phyloP scores from a whole-genome alignment of 2,888 invertebrate genomes.

The Seladonia tumulorum region DNA sequence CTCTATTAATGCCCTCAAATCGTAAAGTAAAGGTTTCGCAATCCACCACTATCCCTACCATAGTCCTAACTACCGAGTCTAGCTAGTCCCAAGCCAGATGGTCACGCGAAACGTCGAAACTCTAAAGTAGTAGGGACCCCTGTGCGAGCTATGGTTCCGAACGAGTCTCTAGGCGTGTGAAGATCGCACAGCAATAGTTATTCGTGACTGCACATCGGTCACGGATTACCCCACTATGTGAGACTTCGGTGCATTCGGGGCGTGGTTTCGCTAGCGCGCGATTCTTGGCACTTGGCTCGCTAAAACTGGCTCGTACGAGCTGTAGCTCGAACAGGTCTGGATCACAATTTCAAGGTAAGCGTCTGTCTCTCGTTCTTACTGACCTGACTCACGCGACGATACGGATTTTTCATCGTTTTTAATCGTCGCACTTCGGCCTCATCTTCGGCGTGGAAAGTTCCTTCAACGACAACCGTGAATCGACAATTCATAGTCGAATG shows the following conservation, averaged over 20 bases:
- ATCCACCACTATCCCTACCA: background rate
- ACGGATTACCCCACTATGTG: background rate
- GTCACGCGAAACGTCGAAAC: background rate
- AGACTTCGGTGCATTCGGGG: background rate
- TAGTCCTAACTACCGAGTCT: background rate
- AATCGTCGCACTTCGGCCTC: background rate
- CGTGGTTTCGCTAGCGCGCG: background rate
- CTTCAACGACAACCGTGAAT: background rate
- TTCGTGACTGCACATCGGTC: background rate
- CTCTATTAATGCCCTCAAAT: no score
- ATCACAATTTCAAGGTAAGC: conserved; percentile 2
- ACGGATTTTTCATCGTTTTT: background rate
- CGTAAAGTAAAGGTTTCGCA: no score
- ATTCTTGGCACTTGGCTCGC: background rate
- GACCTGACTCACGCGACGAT: conserved; percentile 6
- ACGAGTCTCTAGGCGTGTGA: background rate
- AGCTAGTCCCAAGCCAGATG: background rate
- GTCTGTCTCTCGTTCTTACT: background rate
- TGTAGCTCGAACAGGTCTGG: conserved; percentile 4
- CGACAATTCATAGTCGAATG: no score
- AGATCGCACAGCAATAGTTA: background rate
- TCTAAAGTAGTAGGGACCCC: background rate
- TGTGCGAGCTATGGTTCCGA: background rate
- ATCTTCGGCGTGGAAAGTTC: background rate
- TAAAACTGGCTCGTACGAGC: conserved; percentile 8